Base-by-base conservation (phyloP, 92 coral and sea anemone genomes). In the Paramuricea clavata region DNA sequence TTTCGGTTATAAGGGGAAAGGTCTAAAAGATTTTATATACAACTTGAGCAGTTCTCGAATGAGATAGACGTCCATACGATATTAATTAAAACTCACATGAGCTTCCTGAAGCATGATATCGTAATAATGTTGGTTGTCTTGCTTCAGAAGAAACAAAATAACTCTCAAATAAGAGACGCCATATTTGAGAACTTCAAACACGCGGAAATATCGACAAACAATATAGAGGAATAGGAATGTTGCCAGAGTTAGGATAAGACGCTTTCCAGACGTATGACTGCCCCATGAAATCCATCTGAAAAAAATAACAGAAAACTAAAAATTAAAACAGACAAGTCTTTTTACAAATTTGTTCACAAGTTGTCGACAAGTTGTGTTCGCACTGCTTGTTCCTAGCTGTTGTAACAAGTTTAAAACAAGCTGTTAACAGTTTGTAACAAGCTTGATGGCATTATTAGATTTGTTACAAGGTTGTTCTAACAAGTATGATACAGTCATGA, bases 121-220 rank as follows among this genome's bases (percentile, higher is more conserved):
- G 47, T 76, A 76, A 33, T 76, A 76, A 76, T 76, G 82, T 54
- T 76, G 82, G 15, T 76, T 76, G 47, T 76, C 82, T 52, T 76
- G 82, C 47, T 52, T 76, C 0, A 76, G 16, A 49, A 76, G 68
- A 33, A 42, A 76, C 23, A 49, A 5, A 54, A 76, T 76, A 25
- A 76, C 19, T 42, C 50, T 76, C n/a, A 76, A 26, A 22, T 76
- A 76, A 9, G 82, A 76, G 3, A 76, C n/a, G 64, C 82, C 82
- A 32, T 49, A 76, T 8, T 36, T 12, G 41, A 76, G 82, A 23
- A 76, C 30, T 13, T 76, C 68, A 30, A 36, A n/a, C 43, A 52
- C 82, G 11, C 47, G 82, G 8, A 28, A 42, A 16, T 76, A 32
- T 6, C 52, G 49, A 36, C 36, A 50, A 60, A 76, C 21, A n/a